Evolutionary conservation across 2,797 vertebrate genomes (phyloP), one percentile per base, ranked within the genome.

Genomic region (Enteromius paludinosus): DNA sequence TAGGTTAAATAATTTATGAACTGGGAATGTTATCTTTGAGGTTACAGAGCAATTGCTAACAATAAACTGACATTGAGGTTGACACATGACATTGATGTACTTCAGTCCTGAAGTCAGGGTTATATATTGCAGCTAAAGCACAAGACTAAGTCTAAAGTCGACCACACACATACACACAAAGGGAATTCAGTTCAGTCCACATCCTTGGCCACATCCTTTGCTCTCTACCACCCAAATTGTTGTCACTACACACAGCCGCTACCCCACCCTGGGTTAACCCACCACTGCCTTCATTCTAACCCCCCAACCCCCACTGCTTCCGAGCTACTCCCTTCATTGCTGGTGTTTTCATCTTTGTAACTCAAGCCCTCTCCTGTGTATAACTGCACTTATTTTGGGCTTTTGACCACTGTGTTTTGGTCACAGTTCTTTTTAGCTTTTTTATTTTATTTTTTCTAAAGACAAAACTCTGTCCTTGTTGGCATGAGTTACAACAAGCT

Each of bases 351-450:
- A 18, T 56, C 8, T 54, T 43, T 68, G 35, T 83, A 18, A 28
- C 41, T 45, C 49, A 10, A 35, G 61, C 35, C 52, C 35, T 65
- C 45, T 82, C 73, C 68, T 81, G 2, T 87, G 12, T 75, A 92
- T 91, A 90, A 66, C 43, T 91, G 41, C 28, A 74, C 59, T 71
- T 85, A 86, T 90, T 92, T 83, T 89, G 82, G 70, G 74, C 77
- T 72, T 86, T 81, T 86, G 82, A 66, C 84, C 20, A 80, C 5
- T 72, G 79, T 68, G 81, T 77, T 28, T 49, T 81, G 73, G 76
- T 83, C 61, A 4, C 15, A 61, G 15, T 66, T 52, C 69, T 41
- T 76, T 56, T 69, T 76, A 54, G 14, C 33, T n/a, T 80, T 73
- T 33, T 61, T n/a, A n/a, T 11, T 11, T 41, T 43, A 12, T 65